Percentiles rank a stretch among this genome's conserved stretches.
phyloP scores from a whole-genome alignment of 2,888 invertebrate genomes.

The Drosophila koepferae region DNA sequence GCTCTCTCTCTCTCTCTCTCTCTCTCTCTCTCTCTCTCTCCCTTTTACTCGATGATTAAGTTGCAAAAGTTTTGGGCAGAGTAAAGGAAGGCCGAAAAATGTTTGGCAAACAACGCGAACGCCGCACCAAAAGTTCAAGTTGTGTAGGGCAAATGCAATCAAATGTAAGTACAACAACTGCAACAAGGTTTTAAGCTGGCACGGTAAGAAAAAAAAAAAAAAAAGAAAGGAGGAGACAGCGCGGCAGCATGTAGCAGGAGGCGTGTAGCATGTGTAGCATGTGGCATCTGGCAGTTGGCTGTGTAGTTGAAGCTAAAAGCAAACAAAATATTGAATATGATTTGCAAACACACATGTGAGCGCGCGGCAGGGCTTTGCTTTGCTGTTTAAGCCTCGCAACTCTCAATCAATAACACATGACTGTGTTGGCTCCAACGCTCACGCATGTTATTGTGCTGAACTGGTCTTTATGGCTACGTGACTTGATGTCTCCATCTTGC shows the following conservation, averaged over 20 bases:
- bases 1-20: not conserved
- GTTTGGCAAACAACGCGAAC: constrained; percentile 54
- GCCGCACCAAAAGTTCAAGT: constrained; percentile 54
- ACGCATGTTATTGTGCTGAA: not conserved
- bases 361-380: constrained; percentile 4
- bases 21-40: not conserved
- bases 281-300: not conserved
- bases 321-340: constrained; percentile 80
- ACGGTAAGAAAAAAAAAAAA: constrained; percentile 24
- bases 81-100: constrained; percentile 31
- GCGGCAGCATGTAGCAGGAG: too few species aligned
- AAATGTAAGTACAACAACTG: constrained; percentile 68
- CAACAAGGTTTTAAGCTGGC: constrained; percentile 35
- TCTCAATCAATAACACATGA: constrained; percentile 55
- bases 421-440: not conserved
- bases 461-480: constrained; percentile 47
- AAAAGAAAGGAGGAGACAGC: not conserved
- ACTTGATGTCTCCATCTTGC: constrained; percentile 57
- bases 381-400: constrained; percentile 43
- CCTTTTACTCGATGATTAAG: constrained; percentile 64
- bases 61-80: constrained; percentile 64
- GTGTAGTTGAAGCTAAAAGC: constrained; percentile 30
- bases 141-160: constrained; percentile 69
- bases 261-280: not conserved
- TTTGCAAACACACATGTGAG: constrained; percentile 67